A percentile compares a stretch with the other conserved stretches of the same genome.
Evolutionary conservation across 2,888 invertebrate genomes (phyloP).

Genomic region (Alsophila aescularia): DNA sequence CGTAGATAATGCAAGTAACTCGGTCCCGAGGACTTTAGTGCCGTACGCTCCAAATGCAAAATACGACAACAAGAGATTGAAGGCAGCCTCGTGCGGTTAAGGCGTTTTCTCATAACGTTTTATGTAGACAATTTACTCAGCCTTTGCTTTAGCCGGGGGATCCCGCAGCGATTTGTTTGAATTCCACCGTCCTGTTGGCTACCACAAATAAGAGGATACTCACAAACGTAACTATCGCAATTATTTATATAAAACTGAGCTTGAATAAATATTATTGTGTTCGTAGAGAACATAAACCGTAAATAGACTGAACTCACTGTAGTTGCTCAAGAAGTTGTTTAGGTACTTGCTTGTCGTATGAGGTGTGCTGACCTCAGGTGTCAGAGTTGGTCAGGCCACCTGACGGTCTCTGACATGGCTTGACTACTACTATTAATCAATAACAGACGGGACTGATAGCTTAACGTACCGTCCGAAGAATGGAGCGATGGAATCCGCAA

Average conservation of each 20-base stretch:
- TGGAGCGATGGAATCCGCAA: too few relatives aligned
- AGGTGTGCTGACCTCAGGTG: too few relatives aligned
- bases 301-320: background rate
- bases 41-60: slow-evolving; percentile 60
- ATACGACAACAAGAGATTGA: slow-evolving; percentile 59
- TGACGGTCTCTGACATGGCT: too few relatives aligned
- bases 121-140: slow-evolving; percentile 69
- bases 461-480: too few relatives aligned
- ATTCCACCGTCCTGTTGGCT: slow-evolving; percentile 52
- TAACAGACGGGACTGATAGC: too few relatives aligned
- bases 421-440: too few relatives aligned
- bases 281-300: background rate
- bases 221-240: slow-evolving; percentile 36
- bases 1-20: slow-evolving; percentile 43
- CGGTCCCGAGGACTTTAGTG: slow-evolving; percentile 44
- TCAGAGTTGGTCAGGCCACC: too few relatives aligned
- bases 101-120: slow-evolving; percentile 71
- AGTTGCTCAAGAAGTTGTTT: too few relatives aligned
- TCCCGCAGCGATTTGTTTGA: slow-evolving; percentile 64
- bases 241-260: slow-evolving; percentile 16
- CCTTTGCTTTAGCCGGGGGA: slow-evolving; percentile 57
- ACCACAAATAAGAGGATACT: slow-evolving; percentile 53
- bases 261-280: background rate
- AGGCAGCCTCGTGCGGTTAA: slow-evolving; percentile 59
- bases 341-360: too few relatives aligned